Evolutionary conservation across 2,113 vertebrate genomes (phyloP).

Genomic region (Raja brachyura): DNA sequence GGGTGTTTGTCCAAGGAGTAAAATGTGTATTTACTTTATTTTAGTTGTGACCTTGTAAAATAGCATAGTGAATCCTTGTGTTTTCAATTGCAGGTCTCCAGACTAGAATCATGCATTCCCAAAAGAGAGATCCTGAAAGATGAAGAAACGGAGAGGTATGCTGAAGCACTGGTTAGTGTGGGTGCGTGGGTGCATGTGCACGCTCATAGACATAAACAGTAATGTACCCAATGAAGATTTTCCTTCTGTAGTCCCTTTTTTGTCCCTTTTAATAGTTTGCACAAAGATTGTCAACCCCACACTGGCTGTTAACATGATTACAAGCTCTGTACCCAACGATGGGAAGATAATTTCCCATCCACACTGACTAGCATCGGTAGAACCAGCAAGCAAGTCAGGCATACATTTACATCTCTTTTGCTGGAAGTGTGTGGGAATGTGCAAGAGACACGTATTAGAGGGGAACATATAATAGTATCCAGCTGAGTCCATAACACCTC

Average conservation of each 20-base stretch:
- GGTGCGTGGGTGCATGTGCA: background rate
- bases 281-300: background rate
- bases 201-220: background rate
- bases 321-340: background rate
- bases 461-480: background rate
- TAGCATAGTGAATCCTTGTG: background rate
- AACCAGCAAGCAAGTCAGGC: background rate
- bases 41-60: background rate
- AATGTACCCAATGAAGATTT: background rate
- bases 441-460: background rate
- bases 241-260: background rate
- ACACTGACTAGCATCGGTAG: background rate
- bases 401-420: background rate
- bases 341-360: background rate
- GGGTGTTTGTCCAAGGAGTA: background rate
- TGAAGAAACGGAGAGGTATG: background rate
- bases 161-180: background rate
- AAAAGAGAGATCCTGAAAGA: background rate
- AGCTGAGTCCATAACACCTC: background rate
- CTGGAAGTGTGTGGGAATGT: background rate
- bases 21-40: background rate
- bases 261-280: background rate
- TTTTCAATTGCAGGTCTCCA: background rate
- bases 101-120: background rate
- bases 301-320: background rate